Conservation (phyloP, 1,140 invertebrate species). For the Lasaia peninsularis region DNA sequence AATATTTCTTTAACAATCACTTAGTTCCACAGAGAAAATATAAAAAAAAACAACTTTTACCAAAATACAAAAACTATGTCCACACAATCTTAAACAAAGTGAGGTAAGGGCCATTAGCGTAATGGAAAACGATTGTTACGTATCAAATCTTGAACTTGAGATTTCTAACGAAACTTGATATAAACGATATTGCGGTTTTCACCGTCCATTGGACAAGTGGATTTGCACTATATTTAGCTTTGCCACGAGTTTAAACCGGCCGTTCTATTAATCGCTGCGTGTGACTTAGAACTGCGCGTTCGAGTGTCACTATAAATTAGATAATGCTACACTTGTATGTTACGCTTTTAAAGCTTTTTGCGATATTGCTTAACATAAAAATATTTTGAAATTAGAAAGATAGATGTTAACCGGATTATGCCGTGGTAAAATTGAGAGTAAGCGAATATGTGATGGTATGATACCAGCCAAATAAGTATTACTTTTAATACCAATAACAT, state of each 20-base stretch:
- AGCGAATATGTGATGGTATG: too few relatives aligned
- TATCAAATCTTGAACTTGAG: slow-evolving; percentile 38
- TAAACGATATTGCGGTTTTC: slow-evolving; percentile 26
- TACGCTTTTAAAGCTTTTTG: too few relatives aligned
- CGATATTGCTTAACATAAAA: too few relatives aligned
- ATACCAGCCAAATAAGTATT: too few relatives aligned
- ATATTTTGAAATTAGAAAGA: too few relatives aligned
- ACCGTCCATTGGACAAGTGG: slow-evolving; percentile 17
- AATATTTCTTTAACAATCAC: not conserved
- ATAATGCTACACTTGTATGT: too few relatives aligned
- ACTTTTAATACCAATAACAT: too few relatives aligned
- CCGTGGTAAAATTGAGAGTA: too few relatives aligned
- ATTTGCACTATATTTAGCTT: not conserved
- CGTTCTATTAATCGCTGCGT: too few relatives aligned
- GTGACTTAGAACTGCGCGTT: too few relatives aligned
- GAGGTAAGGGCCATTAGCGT: slow-evolving; percentile 13
- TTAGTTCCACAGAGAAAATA: not conserved
- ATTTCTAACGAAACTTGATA: slow-evolving; percentile 32
- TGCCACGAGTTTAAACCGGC: not conserved
- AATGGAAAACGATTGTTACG: slow-evolving; percentile 10
- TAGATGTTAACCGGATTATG: too few relatives aligned
- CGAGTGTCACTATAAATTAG: too few relatives aligned
- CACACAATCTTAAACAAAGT: slow-evolving; percentile 9
- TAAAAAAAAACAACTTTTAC: not conserved
- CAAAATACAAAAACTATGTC: not conserved